phyloP scores from a whole-genome alignment of 2,113 vertebrate species.

The Pygoscelis adeliae region DNA sequence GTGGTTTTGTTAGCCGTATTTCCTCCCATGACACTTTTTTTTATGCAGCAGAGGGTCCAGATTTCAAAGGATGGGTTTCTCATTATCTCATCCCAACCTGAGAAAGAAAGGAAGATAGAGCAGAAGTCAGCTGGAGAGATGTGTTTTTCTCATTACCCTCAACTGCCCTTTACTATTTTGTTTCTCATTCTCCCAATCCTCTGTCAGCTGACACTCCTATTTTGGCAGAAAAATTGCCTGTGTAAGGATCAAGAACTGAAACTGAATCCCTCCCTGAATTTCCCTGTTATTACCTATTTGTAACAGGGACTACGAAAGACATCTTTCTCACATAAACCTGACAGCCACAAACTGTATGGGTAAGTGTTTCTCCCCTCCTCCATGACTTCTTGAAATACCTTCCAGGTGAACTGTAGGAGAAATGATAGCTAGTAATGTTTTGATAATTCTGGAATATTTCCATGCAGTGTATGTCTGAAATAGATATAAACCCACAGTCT shows the following conservation, averaged over 20 bases:
- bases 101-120: not conserved
- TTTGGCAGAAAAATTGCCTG: not conserved
- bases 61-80: conserved; percentile 66
- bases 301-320: not conserved
- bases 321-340: not conserved
- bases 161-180: conserved; percentile 40
- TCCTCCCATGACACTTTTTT: not conserved
- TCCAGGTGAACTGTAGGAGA: not conserved
- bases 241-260: not conserved
- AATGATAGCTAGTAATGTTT: not conserved
- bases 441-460: conserved; percentile 1
- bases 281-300: not conserved
- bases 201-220: not conserved
- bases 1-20: conserved; percentile 26
- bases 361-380: not conserved
- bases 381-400: not conserved
- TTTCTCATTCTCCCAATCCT: not conserved
- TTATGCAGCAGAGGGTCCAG: conserved; percentile 1
- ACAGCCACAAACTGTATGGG: not conserved
- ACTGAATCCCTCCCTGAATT: not conserved
- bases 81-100: conserved; percentile 43
- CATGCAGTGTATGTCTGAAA: not conserved
- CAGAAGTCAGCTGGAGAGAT: conserved; percentile 6
- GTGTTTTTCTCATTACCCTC: conserved; percentile 65
- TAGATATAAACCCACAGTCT: not conserved